Base-by-base conservation (phyloP, 1,140 invertebrate genomes). In the Phenacoccus solenopsis region DNA sequence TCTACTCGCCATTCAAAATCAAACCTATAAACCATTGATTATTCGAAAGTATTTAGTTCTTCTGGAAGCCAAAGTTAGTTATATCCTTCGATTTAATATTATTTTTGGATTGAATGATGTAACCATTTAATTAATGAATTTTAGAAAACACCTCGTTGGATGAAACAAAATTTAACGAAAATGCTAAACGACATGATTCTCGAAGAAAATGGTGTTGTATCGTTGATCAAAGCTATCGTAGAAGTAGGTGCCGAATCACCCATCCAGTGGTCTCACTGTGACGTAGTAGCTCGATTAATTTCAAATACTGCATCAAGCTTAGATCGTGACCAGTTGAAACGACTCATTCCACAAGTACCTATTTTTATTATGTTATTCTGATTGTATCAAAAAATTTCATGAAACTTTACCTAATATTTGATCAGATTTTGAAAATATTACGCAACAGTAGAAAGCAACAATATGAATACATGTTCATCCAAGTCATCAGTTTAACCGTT, bases 11-110 rank as follows among this genome's bases (percentile, higher is more conserved):
- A 76, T 89, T 22, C 77, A 86, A 20, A 75, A 74, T 35, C 83
- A 82, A 69, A 84, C 84, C 67, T 85, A 86, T 73, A 82, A 82
- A 70, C 80, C 83, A 30, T 76, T 83, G 56, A 77, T 88, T 32
- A 84, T 90, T 72, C 86, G 84, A 78, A 87, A 89, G 79, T 79
- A 89, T 12, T 81, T 90, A 80, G 75, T 87, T 22, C 78, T 90
- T 67, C 83, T 86, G 76, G 84, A 49, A 86, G 75, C 76, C 81
- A 7, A 75, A 76, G 32, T 70, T 70, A 57, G 27, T 56, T 69
- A 9, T n/a, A n/a, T 38, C 27, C 56, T 49, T 13, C 9, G 7
- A 4, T 69, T 32, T 57, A 16, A 32, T 16, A 10, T 49, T 22
- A 68, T 9, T 49, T 16, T 49, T 49, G 38, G 13, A n/a, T 2